phyloP scores from a whole-genome alignment of 2,113 vertebrate species.

The Gallinago media region DNA sequence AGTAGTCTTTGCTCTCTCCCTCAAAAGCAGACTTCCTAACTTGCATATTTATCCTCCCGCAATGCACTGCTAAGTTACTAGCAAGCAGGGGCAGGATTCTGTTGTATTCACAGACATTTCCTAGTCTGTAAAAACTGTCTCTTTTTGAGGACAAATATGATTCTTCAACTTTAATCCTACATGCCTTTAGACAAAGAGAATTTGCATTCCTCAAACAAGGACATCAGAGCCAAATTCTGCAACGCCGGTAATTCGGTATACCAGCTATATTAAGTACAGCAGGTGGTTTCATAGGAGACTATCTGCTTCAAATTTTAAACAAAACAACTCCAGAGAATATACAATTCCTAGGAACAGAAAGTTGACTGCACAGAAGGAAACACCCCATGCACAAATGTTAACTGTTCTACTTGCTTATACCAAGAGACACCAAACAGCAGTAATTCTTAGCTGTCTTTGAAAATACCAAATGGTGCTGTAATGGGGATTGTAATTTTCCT shows the following conservation, averaged over 20 bases:
- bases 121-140: background rate
- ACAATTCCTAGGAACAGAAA: background rate
- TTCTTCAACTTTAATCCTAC: background rate
- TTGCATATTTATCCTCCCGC: background rate
- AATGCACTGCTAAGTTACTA: background rate
- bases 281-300: background rate
- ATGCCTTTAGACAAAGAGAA: background rate
- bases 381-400: background rate
- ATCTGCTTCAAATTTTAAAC: background rate
- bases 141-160: background rate
- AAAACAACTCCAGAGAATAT: background rate
- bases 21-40: background rate
- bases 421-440: background rate
- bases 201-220: background rate
- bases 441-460: background rate
- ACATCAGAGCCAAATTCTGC: background rate
- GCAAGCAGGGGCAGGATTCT: background rate
- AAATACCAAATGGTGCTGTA: conserved; percentile 1
- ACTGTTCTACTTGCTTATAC: background rate
- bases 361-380: background rate
- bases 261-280: background rate
- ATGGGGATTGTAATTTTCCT: conserved; percentile 3
- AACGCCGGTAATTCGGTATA: background rate
- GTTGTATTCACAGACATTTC: background rate
- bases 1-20: background rate